These are phyloP conservation scores for Karalla daura DNA, from an alignment of 2,797 vertebrate species.

Conservation along the genomic window DNA sequence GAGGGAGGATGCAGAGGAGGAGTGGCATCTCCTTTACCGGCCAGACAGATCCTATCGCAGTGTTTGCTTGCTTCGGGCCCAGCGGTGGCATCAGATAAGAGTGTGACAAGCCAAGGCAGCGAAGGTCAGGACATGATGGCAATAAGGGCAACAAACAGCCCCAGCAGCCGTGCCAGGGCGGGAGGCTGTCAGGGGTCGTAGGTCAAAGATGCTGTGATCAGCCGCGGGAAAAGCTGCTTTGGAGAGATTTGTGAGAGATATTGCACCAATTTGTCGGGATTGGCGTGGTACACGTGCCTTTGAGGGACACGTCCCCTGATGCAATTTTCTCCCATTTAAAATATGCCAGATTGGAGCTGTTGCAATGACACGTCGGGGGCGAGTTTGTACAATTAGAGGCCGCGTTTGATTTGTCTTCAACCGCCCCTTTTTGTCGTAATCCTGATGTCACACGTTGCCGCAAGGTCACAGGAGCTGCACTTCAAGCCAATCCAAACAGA, in stretches of 20 bases:
- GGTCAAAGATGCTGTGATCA: conserved; percentile 44
- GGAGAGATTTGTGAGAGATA: conserved; percentile 22
- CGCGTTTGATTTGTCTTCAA: conserved; percentile 40
- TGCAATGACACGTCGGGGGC: background rate
- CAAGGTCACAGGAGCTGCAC: conserved; percentile 58
- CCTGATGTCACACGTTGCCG: conserved; percentile 47
- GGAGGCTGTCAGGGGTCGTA: conserved; percentile 3
- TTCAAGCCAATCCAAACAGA: conserved; percentile 55
- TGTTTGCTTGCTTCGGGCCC: conserved; percentile 45
- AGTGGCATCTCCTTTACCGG: conserved; percentile 39
- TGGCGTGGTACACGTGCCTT: conserved; percentile 3
- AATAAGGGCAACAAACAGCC: conserved; percentile 45
- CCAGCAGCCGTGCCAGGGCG: conserved; percentile 14
- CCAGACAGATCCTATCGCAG: conserved; percentile 55
- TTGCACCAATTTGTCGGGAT: conserved; percentile 10
- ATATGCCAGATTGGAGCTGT: conserved; percentile 9
- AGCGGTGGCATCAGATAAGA: conserved; percentile 60
- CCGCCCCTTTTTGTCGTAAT: conserved; percentile 43
- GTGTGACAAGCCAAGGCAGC: conserved; percentile 57
- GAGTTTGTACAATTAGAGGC: conserved; percentile 35
- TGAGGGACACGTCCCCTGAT: conserved; percentile 31
- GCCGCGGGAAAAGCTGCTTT: conserved; percentile 4
- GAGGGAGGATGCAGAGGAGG: background rate
- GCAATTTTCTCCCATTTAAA: conserved; percentile 9
- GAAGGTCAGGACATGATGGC: conserved; percentile 62